phyloP scores from a whole-genome alignment of 1,140 invertebrate genomes.

The Leptestheria dahalacensis region DNA sequence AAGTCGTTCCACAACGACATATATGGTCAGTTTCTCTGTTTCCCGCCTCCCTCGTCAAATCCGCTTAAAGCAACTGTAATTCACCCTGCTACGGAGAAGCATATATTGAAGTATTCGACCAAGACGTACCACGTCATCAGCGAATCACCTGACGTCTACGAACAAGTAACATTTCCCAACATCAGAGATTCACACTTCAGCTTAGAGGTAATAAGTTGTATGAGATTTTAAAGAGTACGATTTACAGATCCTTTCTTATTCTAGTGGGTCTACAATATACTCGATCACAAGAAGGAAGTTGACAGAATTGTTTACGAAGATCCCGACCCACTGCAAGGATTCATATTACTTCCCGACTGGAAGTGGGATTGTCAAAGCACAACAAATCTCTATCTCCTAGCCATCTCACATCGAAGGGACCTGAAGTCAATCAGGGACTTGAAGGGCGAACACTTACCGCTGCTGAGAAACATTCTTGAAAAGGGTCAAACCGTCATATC shows the following conservation, averaged over 20 bases:
- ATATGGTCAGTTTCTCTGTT: constrained; percentile 66
- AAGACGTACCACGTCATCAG: constrained; percentile 56
- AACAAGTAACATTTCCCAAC: constrained; percentile 57
- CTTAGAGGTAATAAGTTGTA: constrained; percentile 43
- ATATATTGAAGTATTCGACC: constrained; percentile 67
- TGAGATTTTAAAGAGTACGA: background rate
- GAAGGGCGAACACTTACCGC: constrained; percentile 51
- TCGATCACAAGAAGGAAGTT: constrained; percentile 74
- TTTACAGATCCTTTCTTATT: constrained; percentile 9
- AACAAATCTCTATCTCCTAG: constrained; percentile 67
- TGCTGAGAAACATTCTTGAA: constrained; percentile 64
- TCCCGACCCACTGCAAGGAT: constrained; percentile 57
- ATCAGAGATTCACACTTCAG: constrained; percentile 52
- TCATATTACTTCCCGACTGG: constrained; percentile 76
- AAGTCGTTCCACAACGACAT: constrained; percentile 68
- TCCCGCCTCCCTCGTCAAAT: constrained; percentile 43
- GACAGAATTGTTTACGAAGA: constrained; percentile 77
- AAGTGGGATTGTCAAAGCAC: constrained; percentile 77
- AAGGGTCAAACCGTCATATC: constrained; percentile 57
- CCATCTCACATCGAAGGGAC: constrained; percentile 50
- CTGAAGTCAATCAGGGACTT: constrained; percentile 76
- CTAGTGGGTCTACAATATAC: constrained; percentile 92
- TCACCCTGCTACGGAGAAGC: constrained; percentile 80
- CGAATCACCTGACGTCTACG: constrained; percentile 73
- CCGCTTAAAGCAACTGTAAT: constrained; percentile 69